Conservation (phyloP, 2,888 invertebrate genomes). For the Thysanoteuthis rhombus region DNA sequence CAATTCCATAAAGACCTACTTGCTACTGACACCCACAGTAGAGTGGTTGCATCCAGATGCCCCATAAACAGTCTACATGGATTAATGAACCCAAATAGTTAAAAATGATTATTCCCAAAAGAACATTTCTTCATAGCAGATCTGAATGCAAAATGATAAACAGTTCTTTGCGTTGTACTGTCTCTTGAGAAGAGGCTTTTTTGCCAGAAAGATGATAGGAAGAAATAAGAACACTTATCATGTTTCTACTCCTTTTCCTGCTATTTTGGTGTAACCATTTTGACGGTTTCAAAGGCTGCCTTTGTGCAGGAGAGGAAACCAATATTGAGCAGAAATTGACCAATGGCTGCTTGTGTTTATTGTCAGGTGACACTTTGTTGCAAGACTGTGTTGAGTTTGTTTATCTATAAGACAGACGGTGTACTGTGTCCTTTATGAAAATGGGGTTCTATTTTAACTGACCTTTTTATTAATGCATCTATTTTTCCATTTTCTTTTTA, state of each 20-base stretch:
- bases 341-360: neutral
- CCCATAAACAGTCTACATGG: too few species aligned
- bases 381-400: neutral
- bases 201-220: neutral
- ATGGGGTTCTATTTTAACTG: neutral
- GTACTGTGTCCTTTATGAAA: neutral
- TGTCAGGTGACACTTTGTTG: neutral
- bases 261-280: neutral
- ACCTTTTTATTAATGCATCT: neutral
- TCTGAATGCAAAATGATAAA: neutral
- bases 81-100: too few species aligned
- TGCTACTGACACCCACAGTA: too few species aligned
- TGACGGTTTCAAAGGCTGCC: neutral
- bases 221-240: neutral
- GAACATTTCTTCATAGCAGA: neutral
- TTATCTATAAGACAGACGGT: neutral
- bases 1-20: too few species aligned
- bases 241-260: too few species aligned
- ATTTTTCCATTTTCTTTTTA: neutral
- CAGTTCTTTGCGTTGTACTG: neutral
- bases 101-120: too few species aligned
- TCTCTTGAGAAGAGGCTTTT: neutral
- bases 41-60: too few species aligned
- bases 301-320: neutral
- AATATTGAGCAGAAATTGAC: neutral